Base-by-base conservation (phyloP, 1,140 invertebrate species). In the Drosophila truncata region DNA sequence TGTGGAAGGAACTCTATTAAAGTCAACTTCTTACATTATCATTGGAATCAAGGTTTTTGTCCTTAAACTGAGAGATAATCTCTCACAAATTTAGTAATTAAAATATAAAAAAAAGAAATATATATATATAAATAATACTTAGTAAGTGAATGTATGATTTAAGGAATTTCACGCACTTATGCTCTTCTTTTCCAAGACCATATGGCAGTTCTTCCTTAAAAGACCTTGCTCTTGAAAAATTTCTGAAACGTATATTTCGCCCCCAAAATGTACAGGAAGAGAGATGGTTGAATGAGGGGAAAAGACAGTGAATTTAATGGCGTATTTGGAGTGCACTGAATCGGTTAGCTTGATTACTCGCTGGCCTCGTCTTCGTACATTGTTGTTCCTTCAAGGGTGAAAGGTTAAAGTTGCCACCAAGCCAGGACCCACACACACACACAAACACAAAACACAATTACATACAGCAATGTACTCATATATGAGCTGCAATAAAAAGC, bases 261-360 rank as follows among this genome's bases (percentile, higher is more conserved):
- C 23, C 14, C 1, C 20, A 37, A 50, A 31, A 31, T 3, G 7
- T 18, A 18, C 39, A 52, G 25, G 31, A 44, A 54, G 46, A 39
- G 33, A 14, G 46, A 16, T 25, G 13, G 46, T 3, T 11, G 9
- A 37, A 20, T 5, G 14, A 10, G 9, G 20, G 9, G 20, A 41
- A 23, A 31, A 16, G 25, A 49, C 37, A 13, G 31, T 20, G 18
- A 55, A 58, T 71, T 41, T 35, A 49, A 65, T 29, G 81, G 46
- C 58, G 52, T 76, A 75, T 80, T 87, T 77, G 54, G 52, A 86
- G 78, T 87, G 83, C 66, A 83, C 52, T 80, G 86, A 87, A 86
- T 83, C 80, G 84, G 64, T 88, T 83, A 63, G 66, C 71, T 73
- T 83, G 83, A 88, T 86, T 83, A 88, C 75, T 78, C 52, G 52